Evolutionary conservation across 2,797 vertebrate genomes (phyloP).

Genomic region (Hypotaenidia okinawae): DNA sequence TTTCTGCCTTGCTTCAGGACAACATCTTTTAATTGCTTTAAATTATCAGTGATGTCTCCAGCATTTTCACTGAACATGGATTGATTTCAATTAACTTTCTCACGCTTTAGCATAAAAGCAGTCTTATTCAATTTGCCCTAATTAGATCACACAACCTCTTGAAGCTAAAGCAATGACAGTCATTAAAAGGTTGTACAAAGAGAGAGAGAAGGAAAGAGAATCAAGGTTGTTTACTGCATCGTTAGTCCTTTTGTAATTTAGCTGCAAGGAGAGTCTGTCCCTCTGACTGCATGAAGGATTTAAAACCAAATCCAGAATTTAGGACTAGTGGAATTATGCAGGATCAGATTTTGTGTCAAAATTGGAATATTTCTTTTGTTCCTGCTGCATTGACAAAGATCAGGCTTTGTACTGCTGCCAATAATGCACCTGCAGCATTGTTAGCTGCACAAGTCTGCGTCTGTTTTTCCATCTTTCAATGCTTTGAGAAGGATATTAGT

Average conservation of each 20-base stretch:
- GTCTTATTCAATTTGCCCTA: constrained; percentile 75
- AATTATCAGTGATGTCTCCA: constrained; percentile 75
- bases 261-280: background rate
- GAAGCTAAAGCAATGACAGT: constrained; percentile 60
- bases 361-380: background rate
- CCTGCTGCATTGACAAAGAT: background rate
- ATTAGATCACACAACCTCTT: constrained; percentile 72
- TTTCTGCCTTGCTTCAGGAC: constrained; percentile 71
- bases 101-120: constrained; percentile 72
- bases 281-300: background rate
- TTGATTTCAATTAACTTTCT: constrained; percentile 80
- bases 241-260: background rate
- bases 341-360: background rate
- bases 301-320: background rate
- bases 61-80: constrained; percentile 72
- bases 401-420: background rate
- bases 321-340: background rate
- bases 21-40: constrained; percentile 77
- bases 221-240: constrained; percentile 50
- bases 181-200: constrained; percentile 62
- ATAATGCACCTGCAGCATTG: background rate
- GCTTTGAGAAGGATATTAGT: background rate
- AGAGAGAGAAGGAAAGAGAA: background rate
- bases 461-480: background rate
- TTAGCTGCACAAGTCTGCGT: background rate